These are phyloP conservation scores for Chionoecetes opilio DNA, from an alignment of 1,140 invertebrate species.

Conservation along the genomic window DNA sequence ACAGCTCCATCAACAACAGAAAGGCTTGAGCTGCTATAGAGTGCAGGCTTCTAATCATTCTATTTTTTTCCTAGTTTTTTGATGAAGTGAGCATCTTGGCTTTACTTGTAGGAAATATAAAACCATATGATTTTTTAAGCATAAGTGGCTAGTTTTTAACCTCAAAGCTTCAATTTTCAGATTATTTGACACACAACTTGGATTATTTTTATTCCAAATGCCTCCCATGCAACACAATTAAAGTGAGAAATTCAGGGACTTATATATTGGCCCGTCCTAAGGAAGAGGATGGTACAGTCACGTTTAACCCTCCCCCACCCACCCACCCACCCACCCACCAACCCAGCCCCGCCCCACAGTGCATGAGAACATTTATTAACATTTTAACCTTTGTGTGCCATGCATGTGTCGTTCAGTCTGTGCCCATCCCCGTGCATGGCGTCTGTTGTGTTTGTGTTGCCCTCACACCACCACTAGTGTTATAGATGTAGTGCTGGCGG, in stretches of 20 bases:
- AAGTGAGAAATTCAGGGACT: background rate
- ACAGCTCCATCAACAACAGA: background rate
- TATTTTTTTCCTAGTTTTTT: background rate
- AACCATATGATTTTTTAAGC: background rate
- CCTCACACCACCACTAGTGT: no score
- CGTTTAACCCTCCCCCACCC: background rate
- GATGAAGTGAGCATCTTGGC: background rate
- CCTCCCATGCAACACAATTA: background rate
- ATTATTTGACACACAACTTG: background rate
- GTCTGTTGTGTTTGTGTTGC: background rate
- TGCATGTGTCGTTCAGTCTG: background rate
- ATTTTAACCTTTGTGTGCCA: background rate
- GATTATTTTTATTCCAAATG: background rate
- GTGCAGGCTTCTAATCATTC: background rate
- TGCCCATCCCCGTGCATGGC: background rate
- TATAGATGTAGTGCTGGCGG: no score
- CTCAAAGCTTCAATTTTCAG: background rate
- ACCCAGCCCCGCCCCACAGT: background rate
- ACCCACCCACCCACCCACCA: background rate
- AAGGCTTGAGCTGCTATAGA: background rate
- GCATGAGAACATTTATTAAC: background rate
- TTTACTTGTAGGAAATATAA: background rate
- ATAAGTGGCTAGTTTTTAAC: background rate
- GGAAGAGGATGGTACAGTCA: background rate
- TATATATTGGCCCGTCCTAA: background rate